phyloP scores from a whole-genome alignment of 1,140 invertebrate genomes.

The Hylaeus anthracinus region DNA sequence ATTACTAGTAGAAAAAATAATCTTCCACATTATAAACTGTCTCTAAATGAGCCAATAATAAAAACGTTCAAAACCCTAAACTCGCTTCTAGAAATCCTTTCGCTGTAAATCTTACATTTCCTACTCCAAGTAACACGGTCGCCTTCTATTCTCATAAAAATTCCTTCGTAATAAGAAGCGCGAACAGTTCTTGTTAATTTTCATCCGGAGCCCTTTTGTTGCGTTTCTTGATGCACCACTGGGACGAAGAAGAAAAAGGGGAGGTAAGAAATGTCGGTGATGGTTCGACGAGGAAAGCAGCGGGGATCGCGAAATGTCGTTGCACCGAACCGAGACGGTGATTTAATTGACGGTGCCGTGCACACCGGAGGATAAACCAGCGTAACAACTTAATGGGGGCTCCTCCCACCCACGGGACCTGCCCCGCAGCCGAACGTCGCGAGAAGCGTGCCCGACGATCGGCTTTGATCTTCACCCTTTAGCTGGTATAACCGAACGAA shows the following conservation, averaged over 20 bases:
- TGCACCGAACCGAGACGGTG: conserved; percentile 47
- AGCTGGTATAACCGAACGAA: background rate
- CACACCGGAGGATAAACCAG: conserved; percentile 12
- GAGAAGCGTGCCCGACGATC: conserved; percentile 13
- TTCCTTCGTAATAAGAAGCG: too few species aligned
- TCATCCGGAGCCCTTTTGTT: too few species aligned
- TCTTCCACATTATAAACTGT: too few species aligned
- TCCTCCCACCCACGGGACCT: conserved; percentile 20
- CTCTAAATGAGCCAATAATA: too few species aligned
- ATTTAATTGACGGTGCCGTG: conserved; percentile 60
- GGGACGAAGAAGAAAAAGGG: background rate
- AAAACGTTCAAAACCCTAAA: too few species aligned
- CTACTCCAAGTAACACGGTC: too few species aligned
- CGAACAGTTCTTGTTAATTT: too few species aligned
- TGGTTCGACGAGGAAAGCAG: conserved; percentile 20
- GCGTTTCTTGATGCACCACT: too few species aligned
- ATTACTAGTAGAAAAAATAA: too few species aligned
- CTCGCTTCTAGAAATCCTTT: too few species aligned
- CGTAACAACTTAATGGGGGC: conserved; percentile 66
- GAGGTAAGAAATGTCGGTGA: conserved; percentile 5
- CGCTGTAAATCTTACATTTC: too few species aligned
- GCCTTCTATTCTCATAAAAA: too few species aligned
- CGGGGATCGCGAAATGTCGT: conserved; percentile 57
- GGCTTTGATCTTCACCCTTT: conserved; percentile 1
- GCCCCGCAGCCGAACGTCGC: background rate